These are phyloP conservation scores for Dorcus parallelipipedus DNA, from an alignment of 2,888 invertebrate genomes.

Conservation along the genomic window DNA sequence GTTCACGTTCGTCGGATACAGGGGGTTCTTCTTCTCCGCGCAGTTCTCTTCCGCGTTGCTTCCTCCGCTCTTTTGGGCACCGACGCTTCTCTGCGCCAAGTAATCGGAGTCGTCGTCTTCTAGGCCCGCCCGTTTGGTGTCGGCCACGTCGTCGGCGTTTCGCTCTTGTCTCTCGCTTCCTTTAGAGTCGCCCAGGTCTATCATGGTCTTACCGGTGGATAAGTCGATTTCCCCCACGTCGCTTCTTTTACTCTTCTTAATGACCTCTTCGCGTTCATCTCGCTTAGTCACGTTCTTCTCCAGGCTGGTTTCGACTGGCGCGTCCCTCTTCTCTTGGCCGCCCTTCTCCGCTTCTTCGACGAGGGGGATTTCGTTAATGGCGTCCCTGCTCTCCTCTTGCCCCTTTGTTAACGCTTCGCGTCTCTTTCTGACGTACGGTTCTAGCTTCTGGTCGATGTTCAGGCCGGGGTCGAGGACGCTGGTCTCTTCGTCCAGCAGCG, in stretches of 20 bases:
- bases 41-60: neutral
- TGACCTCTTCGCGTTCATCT: too few relatives aligned
- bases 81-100: neutral
- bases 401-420: constrained; percentile 16
- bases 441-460: constrained; percentile 30
- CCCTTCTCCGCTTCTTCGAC: neutral
- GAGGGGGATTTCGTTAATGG: too few relatives aligned
- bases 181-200: neutral
- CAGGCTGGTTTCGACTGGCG: neutral
- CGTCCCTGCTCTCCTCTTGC: neutral
- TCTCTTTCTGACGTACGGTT: constrained; percentile 36
- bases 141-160: neutral
- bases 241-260: neutral
- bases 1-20: too few relatives aligned
- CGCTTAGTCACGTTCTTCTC: neutral
- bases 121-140: too few relatives aligned
- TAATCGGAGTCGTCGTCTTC: neutral
- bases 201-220: neutral
- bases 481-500: constrained; percentile 38
- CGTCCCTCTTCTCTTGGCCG: neutral
- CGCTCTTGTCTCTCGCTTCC: neutral
- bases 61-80: neutral
- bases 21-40: neutral
- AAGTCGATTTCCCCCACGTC: neutral
- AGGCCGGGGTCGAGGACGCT: constrained; percentile 37